Evolutionary conservation across 2,888 invertebrate species (phyloP).

Genomic region (Clusia tigrina): DNA sequence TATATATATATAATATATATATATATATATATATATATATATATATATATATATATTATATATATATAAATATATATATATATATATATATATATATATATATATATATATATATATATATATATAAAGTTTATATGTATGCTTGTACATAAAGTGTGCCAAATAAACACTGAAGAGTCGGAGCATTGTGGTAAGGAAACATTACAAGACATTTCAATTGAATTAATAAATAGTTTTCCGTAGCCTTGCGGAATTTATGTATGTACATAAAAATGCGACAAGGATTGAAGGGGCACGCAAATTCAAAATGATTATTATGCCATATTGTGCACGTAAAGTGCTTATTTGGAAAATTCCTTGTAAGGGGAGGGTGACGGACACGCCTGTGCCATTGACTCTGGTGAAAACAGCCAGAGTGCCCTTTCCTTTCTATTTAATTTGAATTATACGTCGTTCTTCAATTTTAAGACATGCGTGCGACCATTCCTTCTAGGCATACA

Average conservation of each 20-base stretch:
- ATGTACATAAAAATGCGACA: slow-evolving; percentile 21
- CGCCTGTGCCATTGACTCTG: too few species aligned
- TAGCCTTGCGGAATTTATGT: too few species aligned
- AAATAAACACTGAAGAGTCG: not conserved
- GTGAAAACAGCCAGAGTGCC: too few species aligned
- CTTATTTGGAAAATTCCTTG: too few species aligned
- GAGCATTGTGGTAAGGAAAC: slow-evolving; percentile 5
- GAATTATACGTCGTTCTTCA: too few species aligned
- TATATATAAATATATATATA: slow-evolving; percentile 1
- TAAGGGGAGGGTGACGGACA: too few species aligned
- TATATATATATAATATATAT: too few species aligned
- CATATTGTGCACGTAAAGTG: not conserved
- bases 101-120: slow-evolving; percentile 4
- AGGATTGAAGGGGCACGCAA: slow-evolving; percentile 23
- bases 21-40: slow-evolving; percentile 2
- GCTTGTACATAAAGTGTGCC: not conserved
- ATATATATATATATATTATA: not conserved
- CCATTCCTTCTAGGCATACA: too few species aligned
- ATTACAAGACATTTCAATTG: slow-evolving; percentile 1
- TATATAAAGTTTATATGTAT: slow-evolving; percentile 8
- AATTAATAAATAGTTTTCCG: not conserved
- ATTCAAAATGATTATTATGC: slow-evolving; percentile 19
- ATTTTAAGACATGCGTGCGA: too few species aligned
- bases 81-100: slow-evolving; percentile 11
- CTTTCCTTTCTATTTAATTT: too few species aligned